Base-by-base conservation (phyloP, 2,797 vertebrate species). In the Halcyon chelicuti region DNA sequence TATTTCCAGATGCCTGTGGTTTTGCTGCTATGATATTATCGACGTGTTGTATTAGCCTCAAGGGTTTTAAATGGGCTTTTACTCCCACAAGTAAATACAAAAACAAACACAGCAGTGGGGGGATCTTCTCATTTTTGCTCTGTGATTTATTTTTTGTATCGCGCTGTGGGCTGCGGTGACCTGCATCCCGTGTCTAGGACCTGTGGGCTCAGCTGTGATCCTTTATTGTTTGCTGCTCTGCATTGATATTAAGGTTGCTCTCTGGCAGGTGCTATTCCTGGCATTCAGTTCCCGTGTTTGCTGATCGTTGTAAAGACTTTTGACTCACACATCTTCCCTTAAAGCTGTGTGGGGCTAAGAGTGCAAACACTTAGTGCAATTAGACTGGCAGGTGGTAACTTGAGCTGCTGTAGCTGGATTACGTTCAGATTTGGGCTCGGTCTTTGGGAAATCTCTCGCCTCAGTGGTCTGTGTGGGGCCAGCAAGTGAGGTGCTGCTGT, bases 1-100 rank as follows among this genome's bases (percentile, higher is more conserved):
- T 80, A 79, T 95, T 95, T 94, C 93, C 21, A 55, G 57, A 86
- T 75, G 66, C 78, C 82, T 91, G 92, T 91, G 86, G 86, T 80
- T 96, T 82, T 82, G 60, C 65, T 68, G 44, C 75, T 78, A 12
- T 52, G 57, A 61, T 88, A 31, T 71, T 81, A 90, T 86, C 12
- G 5, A 58, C 19, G 14, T 74, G 68, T 93, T 93, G 9, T 78
- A 39, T 49, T 83, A 87, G 57, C 94, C 93, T 95, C 61, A 31
- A 65, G 94, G 52, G n/a, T 71, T 87, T 89, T 55, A 94, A 93
- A 51, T 68, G 65, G 78, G 78, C 49, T 93, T 89, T 87, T 79
- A 86, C 39, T 89, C 61, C 68, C 51, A 58, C 14, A 51, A 81
- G 35, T 92, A 92, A 96, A 79, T 92, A 89, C 61, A 40, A 89